phyloP scores from a whole-genome alignment of 2,113 vertebrate species.

The Gymnobelideus leadbeateri region DNA sequence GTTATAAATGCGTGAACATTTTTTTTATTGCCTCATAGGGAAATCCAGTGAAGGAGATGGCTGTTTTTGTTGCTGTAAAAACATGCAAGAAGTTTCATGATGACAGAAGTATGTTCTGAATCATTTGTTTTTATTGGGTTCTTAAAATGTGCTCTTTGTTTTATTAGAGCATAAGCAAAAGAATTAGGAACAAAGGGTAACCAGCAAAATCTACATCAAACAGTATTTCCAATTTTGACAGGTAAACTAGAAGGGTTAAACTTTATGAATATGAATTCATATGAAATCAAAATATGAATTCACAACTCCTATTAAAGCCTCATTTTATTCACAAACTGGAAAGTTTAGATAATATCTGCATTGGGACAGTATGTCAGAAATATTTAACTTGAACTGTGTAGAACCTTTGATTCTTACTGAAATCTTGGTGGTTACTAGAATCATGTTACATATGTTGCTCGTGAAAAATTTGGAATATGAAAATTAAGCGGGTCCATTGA shows the following conservation, averaged over 20 bases:
- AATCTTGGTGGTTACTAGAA: neutral
- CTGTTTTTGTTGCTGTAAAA: constrained; percentile 97
- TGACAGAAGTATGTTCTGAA: constrained; percentile 93
- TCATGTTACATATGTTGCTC: neutral
- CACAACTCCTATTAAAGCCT: neutral
- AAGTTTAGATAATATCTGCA: neutral
- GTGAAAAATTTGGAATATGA: neutral
- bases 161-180: constrained; percentile 19
- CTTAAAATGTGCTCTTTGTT: constrained; percentile 35
- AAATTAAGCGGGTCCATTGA: neutral
- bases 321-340: constrained; percentile 39
- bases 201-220: neutral
- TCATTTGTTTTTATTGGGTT: constrained; percentile 55
- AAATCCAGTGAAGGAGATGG: constrained; percentile 89
- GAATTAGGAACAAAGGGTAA: neutral
- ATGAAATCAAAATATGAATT: neutral
- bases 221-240: neutral
- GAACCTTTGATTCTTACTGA: constrained; percentile 5
- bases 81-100: constrained; percentile 96
- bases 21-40: constrained; percentile 85
- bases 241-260: neutral
- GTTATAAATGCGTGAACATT: constrained; percentile 36
- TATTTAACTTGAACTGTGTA: neutral
- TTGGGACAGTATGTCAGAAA: neutral
- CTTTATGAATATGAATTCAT: neutral